Evolutionary conservation across 2,113 vertebrate species (phyloP).

Genomic region (Podocnemis expansa): DNA sequence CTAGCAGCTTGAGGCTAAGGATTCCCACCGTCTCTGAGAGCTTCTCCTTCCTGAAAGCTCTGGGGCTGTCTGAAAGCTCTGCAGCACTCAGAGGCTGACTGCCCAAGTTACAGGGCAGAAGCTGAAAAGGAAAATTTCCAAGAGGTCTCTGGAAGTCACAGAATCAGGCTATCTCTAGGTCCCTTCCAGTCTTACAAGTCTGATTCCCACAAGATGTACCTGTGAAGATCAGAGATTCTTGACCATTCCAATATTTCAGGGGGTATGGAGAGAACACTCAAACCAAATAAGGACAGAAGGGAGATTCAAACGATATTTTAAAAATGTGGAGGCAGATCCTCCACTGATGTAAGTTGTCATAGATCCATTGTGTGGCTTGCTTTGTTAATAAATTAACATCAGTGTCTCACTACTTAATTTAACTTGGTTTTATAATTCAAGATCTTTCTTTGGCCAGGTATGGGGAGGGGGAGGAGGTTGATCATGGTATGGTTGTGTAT

Average conservation of each 20-base stretch:
- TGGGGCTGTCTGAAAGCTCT: too few species aligned
- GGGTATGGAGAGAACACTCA: neutral
- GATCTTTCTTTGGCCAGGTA: neutral
- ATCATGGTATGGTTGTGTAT: too few species aligned
- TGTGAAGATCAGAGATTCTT: neutral
- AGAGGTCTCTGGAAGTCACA: too few species aligned
- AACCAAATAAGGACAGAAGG: neutral
- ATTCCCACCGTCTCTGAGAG: too few species aligned
- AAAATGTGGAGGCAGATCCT: neutral
- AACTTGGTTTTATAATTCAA: neutral
- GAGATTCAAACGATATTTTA: neutral
- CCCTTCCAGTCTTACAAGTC: too few species aligned
- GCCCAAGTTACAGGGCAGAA: too few species aligned
- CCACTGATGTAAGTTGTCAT: neutral
- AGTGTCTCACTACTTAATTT: neutral
- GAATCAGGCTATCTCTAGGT: too few species aligned
- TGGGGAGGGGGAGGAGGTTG: neutral
- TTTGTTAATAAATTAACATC: neutral
- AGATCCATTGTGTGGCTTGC: neutral
- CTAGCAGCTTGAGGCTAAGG: too few species aligned
- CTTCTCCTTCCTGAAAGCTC: too few species aligned
- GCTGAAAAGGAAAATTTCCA: too few species aligned
- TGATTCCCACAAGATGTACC: neutral
- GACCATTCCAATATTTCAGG: neutral
- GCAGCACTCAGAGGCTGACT: too few species aligned